Base-by-base conservation (phyloP, 2,888 invertebrate species). In the Axea sp. region DNA sequence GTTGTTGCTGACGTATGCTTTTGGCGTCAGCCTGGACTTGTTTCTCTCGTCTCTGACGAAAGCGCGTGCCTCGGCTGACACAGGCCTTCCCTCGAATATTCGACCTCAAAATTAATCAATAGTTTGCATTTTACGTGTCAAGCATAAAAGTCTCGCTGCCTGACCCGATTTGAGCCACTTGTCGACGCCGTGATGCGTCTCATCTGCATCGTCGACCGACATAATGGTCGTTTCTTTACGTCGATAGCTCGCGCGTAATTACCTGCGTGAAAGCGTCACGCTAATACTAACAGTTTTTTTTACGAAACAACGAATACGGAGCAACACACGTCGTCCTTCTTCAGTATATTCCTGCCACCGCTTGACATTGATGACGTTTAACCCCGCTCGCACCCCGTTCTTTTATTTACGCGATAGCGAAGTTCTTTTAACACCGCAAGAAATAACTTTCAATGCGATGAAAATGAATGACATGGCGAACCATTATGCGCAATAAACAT, bases 51-150 rank as follows among this genome's bases (percentile, higher is more conserved):
- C 31, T 37, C 26, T 35, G 59, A 45, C 55, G 73, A 60, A 59
- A 69, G 64, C 39, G 62, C 69, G 62, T 45, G 55, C 67, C 69
- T 67, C 60, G 55, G 57, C 53, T 60, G 55, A 53, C 62, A 55
- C 37, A 41, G 55, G 33, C 24, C 35, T n/a, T n/a, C n/a, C 64
- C 67, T 76, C 72, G 75, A 76, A 77, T 76, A 60, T 72, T 59
- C 79, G 76, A 72, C 79, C 72, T 73, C 78, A 79, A 78, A 80
- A 83, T 82, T 80, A 82, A 82, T 83, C 83, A 82, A 84, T 84
- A 83, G 79, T 77, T 82, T 78, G 78, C 79, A 82, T 81, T 83
- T 82, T 80, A 83, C 80, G 80, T 81, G 81, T 81, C 80, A 77
- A 82, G 79, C 81, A 79, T 75, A 76, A 80, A 65, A 75, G 78